These are phyloP conservation scores for Proteles cristata DNA, from an alignment of 2,113 vertebrate genomes.

Conservation along the genomic window DNA sequence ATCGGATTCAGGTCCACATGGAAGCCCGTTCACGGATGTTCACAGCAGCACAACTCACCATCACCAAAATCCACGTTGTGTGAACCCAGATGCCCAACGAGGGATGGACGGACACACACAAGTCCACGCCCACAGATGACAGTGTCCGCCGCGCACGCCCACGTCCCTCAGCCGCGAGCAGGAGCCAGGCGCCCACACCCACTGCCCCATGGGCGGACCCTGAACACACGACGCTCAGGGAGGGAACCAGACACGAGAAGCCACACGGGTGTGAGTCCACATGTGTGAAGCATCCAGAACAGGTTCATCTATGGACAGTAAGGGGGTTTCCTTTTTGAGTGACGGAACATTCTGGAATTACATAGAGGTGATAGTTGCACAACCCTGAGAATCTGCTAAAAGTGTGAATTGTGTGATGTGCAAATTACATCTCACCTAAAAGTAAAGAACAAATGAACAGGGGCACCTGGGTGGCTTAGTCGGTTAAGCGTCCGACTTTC, in stretches of 20 bases:
- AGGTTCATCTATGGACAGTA: not conserved
- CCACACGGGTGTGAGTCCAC: not conserved
- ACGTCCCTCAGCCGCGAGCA: not conserved
- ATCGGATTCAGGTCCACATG: not conserved
- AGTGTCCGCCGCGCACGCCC: not conserved
- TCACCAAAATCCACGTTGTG: not conserved
- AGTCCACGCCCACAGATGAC: too few species aligned
- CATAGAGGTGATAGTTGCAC: not conserved
- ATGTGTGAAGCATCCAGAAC: not conserved
- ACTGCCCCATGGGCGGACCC: fast-evolving
- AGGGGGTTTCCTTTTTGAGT: not conserved
- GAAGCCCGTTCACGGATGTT: not conserved
- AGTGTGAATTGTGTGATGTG: not conserved
- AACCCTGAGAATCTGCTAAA: not conserved
- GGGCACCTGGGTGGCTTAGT: too few species aligned
- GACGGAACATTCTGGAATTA: not conserved
- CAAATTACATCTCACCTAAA: not conserved
- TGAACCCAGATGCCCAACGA: not conserved
- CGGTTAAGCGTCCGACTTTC: too few species aligned
- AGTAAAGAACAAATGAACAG: not conserved
- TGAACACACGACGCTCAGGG: fast-evolving
- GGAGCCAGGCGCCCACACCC: fast-evolving
- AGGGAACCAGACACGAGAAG: not conserved
- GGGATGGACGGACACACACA: not conserved
- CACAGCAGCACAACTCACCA: not conserved